Evolutionary conservation across 2,113 vertebrate genomes (phyloP).

Genomic region (Ceuthmochares aereus): DNA sequence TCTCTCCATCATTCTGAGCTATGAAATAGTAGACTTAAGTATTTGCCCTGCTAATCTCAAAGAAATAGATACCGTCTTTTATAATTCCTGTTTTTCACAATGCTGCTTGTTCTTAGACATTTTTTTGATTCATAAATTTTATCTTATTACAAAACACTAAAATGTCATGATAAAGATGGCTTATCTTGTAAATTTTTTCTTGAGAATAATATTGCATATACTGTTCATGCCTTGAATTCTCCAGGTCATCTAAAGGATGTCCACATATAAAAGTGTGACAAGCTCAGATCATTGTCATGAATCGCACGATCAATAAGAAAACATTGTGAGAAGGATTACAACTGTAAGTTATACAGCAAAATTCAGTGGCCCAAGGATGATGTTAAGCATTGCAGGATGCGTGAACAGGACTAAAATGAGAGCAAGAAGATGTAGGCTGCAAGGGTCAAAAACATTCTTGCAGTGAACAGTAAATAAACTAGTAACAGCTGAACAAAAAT

Average conservation of each 20-base stretch:
- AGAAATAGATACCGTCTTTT: background rate
- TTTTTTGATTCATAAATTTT: background rate
- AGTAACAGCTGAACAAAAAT: background rate
- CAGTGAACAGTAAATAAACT: background rate
- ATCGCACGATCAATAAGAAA: background rate
- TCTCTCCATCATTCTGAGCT: background rate
- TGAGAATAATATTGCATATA: background rate
- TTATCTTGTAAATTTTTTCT: background rate
- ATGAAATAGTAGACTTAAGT: background rate
- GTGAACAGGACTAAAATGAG: conserved; percentile 4
- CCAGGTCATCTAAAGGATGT: background rate
- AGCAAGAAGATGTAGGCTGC: background rate
- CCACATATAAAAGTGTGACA: background rate
- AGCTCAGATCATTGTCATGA: background rate
- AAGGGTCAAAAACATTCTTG: background rate
- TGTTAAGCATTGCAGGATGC: background rate
- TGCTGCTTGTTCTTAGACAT: background rate
- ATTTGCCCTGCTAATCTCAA: background rate
- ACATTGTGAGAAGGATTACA: background rate
- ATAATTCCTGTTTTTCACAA: background rate
- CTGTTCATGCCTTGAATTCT: background rate
- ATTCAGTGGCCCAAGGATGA: background rate
- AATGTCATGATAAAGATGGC: background rate
- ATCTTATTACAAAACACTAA: background rate
- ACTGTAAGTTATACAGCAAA: background rate